Evolutionary conservation across 2,797 vertebrate genomes (phyloP), one percentile per base, ranked within the genome.

Genomic region (Sebastes wilsoni): DNA sequence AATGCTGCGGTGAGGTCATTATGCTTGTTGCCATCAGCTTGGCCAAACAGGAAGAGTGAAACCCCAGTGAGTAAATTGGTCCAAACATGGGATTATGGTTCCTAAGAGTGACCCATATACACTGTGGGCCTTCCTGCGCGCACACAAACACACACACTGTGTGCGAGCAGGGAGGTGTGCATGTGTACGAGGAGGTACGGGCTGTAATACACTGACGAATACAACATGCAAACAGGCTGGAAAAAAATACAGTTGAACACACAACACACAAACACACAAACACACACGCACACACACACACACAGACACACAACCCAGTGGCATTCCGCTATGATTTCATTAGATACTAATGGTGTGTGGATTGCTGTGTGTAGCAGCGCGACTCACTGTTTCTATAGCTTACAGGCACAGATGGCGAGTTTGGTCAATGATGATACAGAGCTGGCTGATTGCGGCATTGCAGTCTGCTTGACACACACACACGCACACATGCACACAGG

Each of bases 1-100:
- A 64, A 83, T 85, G 91, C 88, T 90, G 86, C 54, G 95, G 93
- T 97, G 97, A 97, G 95, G 96, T 97, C 94, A 97, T 95, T 87
- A 89, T 91, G 92, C 93, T 92, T 94, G 86, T 92, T 93, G 92
- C 93, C 93, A 97, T 96, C 96, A 97, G 93, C 78, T 92, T 79
- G 80, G n/a, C 87, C 77, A 92, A 95, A 95, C 93, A 94, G 92
- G 91, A 93, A 95, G 89, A 93, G 90, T 86, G 79, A 90, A 88
- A 90, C 87, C 89, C 83, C 85, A 80, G 77, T 60, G 88, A 90
- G 90, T 92, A 92, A 92, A 59, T 90, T 86, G 74, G 89, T 85
- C 70, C 86, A 88, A 93, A 87, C 83, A 67, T 74, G 66, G 87
- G 85, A 92, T 93, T 93, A 86, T 79, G 72, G 89, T 55, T 89